Conservation (phyloP, 2,888 invertebrate genomes). For the Platycheirus albimanus region DNA sequence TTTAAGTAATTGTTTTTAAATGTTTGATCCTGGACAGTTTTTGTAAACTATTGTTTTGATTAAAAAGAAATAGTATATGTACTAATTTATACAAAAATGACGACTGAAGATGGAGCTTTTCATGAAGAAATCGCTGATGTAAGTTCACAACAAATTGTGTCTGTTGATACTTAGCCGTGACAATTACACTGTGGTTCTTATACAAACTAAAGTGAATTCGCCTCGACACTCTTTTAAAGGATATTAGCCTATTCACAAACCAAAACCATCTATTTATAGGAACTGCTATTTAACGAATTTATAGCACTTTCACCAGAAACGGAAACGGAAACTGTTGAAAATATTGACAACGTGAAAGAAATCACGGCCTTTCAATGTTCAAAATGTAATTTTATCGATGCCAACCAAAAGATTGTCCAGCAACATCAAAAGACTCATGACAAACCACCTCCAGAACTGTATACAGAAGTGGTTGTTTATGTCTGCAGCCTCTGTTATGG, state of each 20-base stretch:
- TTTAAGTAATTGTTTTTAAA: not conserved
- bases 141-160: constrained; percentile 6
- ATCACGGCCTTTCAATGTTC: constrained; percentile 70
- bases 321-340: constrained; percentile 57
- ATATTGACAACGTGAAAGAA: constrained; percentile 42
- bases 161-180: constrained; percentile 41
- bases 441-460: constrained; percentile 17
- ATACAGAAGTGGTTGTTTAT: constrained; percentile 55
- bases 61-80: not conserved
- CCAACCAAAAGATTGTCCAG: constrained; percentile 47
- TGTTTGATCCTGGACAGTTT: too few relatives aligned
- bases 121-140: constrained; percentile 38
- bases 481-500: constrained; percentile 78
- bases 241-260: constrained; percentile 10
- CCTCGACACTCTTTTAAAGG: not conserved
- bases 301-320: constrained; percentile 63
- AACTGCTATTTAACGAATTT: constrained; percentile 63
- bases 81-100: constrained; percentile 19
- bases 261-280: constrained; percentile 42
- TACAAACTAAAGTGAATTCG: not conserved
- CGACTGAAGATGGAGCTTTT: not conserved
- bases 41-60: too few relatives aligned
- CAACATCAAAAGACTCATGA: constrained; percentile 62
- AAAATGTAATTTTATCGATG: constrained; percentile 69
- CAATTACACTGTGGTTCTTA: not conserved